These are phyloP conservation scores for Nannoperca obscura DNA, from an alignment of 2,797 vertebrate species.

Conservation along the genomic window DNA sequence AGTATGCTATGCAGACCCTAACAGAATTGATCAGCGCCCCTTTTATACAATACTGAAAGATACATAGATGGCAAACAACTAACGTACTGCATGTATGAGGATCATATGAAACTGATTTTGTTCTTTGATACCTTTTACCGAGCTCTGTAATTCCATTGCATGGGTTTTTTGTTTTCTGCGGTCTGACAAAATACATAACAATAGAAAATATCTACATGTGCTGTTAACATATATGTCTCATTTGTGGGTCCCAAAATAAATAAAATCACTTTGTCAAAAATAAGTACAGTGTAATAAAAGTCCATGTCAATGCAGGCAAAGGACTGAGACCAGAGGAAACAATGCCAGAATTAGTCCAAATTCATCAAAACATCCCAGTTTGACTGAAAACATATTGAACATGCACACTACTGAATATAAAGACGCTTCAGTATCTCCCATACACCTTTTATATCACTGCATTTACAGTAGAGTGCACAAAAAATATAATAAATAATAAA, in stretches of 20 bases:
- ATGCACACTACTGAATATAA: constrained; percentile 64
- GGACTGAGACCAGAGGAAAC: constrained; percentile 38
- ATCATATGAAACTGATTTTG: constrained; percentile 71
- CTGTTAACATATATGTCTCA: constrained; percentile 82
- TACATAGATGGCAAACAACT: constrained; percentile 83
- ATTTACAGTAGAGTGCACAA: constrained; percentile 51
- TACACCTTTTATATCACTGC: constrained; percentile 40
- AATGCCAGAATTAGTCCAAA: constrained; percentile 23
- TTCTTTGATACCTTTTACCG: constrained; percentile 76
- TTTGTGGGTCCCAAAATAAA: constrained; percentile 68
- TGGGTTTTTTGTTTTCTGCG: constrained; percentile 62
- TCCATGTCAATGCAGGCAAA: constrained; percentile 54
- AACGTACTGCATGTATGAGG: constrained; percentile 74
- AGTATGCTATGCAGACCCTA: constrained; percentile 81
- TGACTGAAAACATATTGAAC: constrained; percentile 42
- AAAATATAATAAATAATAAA: constrained; percentile 31
- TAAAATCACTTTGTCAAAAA: constrained; percentile 50
- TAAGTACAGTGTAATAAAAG: constrained; percentile 45
- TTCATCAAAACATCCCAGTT: constrained; percentile 23
- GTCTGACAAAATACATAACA: constrained; percentile 80
- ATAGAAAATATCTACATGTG: constrained; percentile 90
- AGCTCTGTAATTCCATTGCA: constrained; percentile 76
- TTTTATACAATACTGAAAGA: constrained; percentile 87
- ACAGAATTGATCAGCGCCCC: constrained; percentile 80
- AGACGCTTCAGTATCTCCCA: constrained; percentile 34